Conservation (phyloP, 2,888 invertebrate species). For the Atherix ibis region DNA sequence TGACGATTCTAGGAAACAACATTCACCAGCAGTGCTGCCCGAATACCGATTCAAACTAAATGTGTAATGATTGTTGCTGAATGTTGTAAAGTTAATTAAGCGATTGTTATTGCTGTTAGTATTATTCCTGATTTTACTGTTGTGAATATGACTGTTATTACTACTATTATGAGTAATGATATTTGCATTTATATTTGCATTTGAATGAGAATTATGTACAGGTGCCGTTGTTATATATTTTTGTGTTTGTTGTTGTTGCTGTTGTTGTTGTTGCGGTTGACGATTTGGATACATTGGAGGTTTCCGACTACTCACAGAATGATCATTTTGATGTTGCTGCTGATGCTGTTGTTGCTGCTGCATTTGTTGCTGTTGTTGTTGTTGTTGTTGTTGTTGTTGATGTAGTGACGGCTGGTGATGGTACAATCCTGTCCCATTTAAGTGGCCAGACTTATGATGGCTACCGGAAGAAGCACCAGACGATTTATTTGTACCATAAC, state of each 20-base stretch:
- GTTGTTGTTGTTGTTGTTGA: constrained; percentile 9
- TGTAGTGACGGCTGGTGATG: constrained; percentile 33
- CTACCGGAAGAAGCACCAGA: constrained; percentile 33
- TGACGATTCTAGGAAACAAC: constrained; percentile 12
- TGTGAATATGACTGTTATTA: constrained; percentile 13
- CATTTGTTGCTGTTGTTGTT: too few relatives aligned
- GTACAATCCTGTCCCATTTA: constrained; percentile 16
- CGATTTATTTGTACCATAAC: constrained; percentile 36
- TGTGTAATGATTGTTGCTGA: constrained; percentile 33
- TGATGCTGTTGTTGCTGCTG: too few relatives aligned
- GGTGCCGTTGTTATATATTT: constrained; percentile 12
- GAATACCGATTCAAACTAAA: constrained; percentile 24
- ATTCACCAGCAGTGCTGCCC: constrained; percentile 10
- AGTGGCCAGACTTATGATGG: constrained; percentile 28
- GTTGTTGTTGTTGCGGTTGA: constrained; percentile 20
- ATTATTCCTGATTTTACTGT: constrained; percentile 9
- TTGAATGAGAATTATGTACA: constrained; percentile 14
- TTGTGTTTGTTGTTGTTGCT: constrained; percentile 19
- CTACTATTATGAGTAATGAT: constrained; percentile 18
- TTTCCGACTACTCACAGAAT: constrained; percentile 16
- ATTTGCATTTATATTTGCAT: constrained; percentile 10
- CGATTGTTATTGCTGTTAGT: constrained; percentile 20
- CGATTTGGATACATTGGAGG: constrained; percentile 19
- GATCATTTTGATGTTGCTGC: constrained; percentile 4
- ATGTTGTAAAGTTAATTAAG: constrained; percentile 30